A percentile compares a stretch with the other conserved stretches of the same genome.
These are phyloP conservation scores for Epinotia nisella DNA, from an alignment of 2,888 invertebrate genomes.

Conservation along the genomic window DNA sequence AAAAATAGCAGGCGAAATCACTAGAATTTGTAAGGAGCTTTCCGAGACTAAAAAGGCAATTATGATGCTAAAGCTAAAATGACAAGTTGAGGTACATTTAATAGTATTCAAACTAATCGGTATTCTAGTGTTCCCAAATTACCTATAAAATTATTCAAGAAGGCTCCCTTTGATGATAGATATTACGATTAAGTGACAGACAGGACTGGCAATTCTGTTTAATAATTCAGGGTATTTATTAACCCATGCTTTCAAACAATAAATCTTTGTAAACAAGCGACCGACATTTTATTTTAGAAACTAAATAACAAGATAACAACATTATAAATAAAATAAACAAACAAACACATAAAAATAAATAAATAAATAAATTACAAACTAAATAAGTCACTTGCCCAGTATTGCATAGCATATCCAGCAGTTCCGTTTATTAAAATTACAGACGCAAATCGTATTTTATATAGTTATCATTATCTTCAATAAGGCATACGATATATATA, in stretches of 20 bases:
- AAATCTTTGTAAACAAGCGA: too few species aligned
- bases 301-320: too few species aligned
- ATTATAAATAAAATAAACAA: too few species aligned
- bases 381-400: too few species aligned
- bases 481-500: neutral
- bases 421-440: neutral
- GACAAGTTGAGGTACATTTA: conserved; percentile 13
- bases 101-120: neutral
- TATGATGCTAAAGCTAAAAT: conserved; percentile 11
- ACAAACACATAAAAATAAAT: too few species aligned
- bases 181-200: conserved; percentile 15
- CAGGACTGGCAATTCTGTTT: neutral
- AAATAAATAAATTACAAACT: too few species aligned
- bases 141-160: conserved; percentile 16
- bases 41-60: neutral
- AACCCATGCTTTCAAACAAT: too few species aligned
- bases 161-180: conserved; percentile 6
- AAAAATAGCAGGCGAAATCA: too few species aligned
- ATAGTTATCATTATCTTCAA: too few species aligned
- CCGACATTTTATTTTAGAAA: too few species aligned
- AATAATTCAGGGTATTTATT: conserved; percentile 8
- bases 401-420: too few species aligned
- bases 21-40: neutral
- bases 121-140: conserved; percentile 23
- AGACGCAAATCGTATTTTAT: neutral